Base-by-base conservation (phyloP, 2,113 vertebrate species). In the Crotophaga sulcirostris region DNA sequence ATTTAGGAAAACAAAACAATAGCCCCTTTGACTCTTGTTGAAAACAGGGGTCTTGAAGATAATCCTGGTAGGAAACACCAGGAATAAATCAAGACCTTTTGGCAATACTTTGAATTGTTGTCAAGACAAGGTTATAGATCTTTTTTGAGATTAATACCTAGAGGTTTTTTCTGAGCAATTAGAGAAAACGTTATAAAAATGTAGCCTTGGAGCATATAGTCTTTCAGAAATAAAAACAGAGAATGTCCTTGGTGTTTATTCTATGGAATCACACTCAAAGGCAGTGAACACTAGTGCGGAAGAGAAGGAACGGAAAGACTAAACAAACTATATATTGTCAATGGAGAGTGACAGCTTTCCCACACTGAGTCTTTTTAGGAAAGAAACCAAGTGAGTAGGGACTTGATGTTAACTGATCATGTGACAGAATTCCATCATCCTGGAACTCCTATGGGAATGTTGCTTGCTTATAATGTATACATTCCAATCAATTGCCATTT, bases 1-100 rank as follows among this genome's bases (percentile, higher is more conserved):
- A 78, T 92, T 93, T 87, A 62, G 75, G 54, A 89, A 95, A 94
- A 94, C 20, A 80, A 83, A 89, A 80, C 33, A 56, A 82, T 72
- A 88, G 42, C 13, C n/a, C 24, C 34, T 83, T 82, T 93, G 11
- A 5, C 76, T 91, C 26, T 72, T 5, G 4, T 26, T 92, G 44
- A 45, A 94, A 87, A 84, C 59, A 62, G 67, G 78, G 72, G 24
- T 18, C 34, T 91, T 91, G 34, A 95, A 95, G 52, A 42, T 63
- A 68, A 63, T 73, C 40, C n/a, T 68, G 42, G 28, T 40, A 84
- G 72, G 95, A 94, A 93, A 59, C 8, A 62, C 5, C 14, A 89
- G 47, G 38, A 93, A 29, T 66, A 70, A 89, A 85, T 17, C 38
- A 66, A 49, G 70, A 94, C 29, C 59, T 11, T 87, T 93, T 82